These are phyloP conservation scores for Julus scanicus DNA, from an alignment of 2,888 invertebrate species.

Conservation along the genomic window DNA sequence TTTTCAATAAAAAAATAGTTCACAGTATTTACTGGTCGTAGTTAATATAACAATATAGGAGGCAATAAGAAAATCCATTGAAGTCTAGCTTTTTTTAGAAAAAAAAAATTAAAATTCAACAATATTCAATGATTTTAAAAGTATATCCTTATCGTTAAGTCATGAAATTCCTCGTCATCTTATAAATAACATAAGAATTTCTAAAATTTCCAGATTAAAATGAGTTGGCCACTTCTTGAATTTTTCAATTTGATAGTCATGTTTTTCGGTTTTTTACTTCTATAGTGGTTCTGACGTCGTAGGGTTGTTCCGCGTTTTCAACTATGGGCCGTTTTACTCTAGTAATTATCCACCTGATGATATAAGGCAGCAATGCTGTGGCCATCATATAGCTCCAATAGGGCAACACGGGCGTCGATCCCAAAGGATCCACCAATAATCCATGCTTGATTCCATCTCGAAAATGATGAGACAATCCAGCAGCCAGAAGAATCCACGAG, in stretches of 20 bases:
- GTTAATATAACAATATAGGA: neutral
- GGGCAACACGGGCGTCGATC: constrained; percentile 37
- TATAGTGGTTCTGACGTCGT: neutral
- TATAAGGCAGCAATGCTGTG: constrained; percentile 28
- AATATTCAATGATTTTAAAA: neutral
- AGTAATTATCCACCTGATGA: neutral
- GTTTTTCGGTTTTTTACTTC: neutral
- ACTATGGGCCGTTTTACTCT: neutral
- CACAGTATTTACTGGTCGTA: neutral
- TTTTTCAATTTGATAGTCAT: neutral
- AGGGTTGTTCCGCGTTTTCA: neutral
- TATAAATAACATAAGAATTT: neutral
- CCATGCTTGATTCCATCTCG: constrained; percentile 78
- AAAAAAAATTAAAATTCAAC: constrained; percentile 41
- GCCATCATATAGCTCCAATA: constrained; percentile 52
- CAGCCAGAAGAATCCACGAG: constrained; percentile 72
- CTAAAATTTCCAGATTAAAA: neutral
- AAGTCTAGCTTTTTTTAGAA: neutral
- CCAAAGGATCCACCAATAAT: constrained; percentile 75
- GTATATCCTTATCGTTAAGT: neutral
- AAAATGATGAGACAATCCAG: constrained; percentile 78
- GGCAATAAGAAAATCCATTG: neutral
- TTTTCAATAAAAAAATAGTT: neutral
- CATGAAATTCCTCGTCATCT: neutral
- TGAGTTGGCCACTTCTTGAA: neutral